These are phyloP conservation scores for Gopherus flavomarginatus DNA, from an alignment of 2,113 vertebrate genomes.

Conservation along the genomic window DNA sequence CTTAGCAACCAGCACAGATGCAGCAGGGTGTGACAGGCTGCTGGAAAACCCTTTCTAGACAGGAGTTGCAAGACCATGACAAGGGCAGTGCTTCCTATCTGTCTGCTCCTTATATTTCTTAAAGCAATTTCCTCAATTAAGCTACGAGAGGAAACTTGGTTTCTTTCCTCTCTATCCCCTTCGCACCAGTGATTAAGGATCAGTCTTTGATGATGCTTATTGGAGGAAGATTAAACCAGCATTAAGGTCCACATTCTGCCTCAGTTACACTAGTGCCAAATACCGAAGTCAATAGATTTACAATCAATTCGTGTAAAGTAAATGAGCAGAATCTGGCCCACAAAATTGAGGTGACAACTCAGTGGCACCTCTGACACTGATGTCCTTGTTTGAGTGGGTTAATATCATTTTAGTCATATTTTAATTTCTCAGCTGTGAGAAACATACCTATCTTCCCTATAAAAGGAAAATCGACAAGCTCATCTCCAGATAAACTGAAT, in stretches of 20 bases:
- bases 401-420: fast-evolving
- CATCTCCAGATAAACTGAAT: neutral
- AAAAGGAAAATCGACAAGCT: neutral
- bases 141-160: neutral
- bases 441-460: fast-evolving
- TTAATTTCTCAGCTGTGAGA: neutral
- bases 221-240: neutral
- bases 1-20: no score
- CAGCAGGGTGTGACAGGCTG: no score
- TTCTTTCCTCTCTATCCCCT: neutral
- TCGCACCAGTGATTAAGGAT: neutral
- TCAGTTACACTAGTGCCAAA: neutral
- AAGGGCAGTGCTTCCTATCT: neutral
- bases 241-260: neutral
- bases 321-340: neutral
- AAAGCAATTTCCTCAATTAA: neutral
- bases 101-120: neutral
- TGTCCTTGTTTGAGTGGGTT: fast-evolving
- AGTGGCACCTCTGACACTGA: fast-evolving
- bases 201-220: neutral
- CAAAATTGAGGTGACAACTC: fast-evolving
- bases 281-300: neutral
- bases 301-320: neutral
- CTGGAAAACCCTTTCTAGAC: neutral
- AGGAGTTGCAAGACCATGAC: neutral